phyloP scores from a whole-genome alignment of 2,113 vertebrate genomes.

The Chloropsis cyanopogon region DNA sequence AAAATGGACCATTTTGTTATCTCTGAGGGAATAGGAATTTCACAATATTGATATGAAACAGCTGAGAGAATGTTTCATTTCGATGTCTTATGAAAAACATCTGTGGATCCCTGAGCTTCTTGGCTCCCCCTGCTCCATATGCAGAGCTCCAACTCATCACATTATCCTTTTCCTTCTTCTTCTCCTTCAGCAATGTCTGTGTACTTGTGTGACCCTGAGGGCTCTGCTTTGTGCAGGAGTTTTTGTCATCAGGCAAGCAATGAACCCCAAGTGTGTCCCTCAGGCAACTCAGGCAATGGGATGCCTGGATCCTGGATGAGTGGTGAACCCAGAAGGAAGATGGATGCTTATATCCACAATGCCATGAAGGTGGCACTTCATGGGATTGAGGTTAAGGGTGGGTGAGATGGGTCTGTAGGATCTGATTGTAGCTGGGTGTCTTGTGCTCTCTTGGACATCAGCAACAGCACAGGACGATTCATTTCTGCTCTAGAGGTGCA shows the following conservation, averaged over 20 bases:
- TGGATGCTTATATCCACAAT: background rate
- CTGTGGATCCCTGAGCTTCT: background rate
- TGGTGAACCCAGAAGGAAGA: background rate
- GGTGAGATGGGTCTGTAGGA: background rate
- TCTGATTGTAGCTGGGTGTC: background rate
- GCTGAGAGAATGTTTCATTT: slow-evolving; percentile 2
- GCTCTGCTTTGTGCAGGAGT: background rate
- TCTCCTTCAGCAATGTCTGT: background rate
- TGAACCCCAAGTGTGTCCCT: background rate
- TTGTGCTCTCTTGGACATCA: background rate
- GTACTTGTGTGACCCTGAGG: background rate
- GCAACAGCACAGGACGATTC: background rate
- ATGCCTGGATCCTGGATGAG: background rate
- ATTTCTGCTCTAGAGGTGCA: background rate
- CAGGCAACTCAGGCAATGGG: background rate
- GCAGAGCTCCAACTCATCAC: background rate
- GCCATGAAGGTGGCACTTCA: background rate
- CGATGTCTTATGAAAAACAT: slow-evolving; percentile 9
- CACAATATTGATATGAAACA: background rate
- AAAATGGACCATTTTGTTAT: background rate
- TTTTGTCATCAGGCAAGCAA: background rate
- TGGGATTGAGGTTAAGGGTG: background rate
- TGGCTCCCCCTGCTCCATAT: background rate
- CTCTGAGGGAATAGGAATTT: background rate
- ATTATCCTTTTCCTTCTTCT: background rate